Percentiles rank a stretch among this genome's conserved stretches.
Conservation (phyloP, 1,140 invertebrate genomes). For the Euglossa dilemma region DNA sequence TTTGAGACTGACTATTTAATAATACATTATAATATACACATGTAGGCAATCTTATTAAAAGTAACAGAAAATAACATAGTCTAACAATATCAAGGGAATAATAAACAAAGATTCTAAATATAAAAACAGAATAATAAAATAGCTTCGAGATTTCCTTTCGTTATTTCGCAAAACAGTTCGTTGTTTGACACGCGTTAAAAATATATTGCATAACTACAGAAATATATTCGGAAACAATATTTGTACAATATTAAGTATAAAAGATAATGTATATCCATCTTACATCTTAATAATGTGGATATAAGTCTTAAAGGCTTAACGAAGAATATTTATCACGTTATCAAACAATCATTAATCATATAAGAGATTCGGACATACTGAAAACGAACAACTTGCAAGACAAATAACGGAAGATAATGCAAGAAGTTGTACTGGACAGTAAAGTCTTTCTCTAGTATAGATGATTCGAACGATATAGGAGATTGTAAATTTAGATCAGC, state of each 20-base stretch:
- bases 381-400: neutral
- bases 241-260: constrained; percentile 20
- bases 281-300: neutral
- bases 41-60: constrained; percentile 14
- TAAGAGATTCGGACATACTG: neutral
- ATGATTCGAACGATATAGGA: no score
- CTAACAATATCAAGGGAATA: neutral
- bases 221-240: neutral
- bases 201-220: neutral
- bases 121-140: neutral
- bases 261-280: neutral
- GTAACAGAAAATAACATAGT: neutral
- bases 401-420: constrained; percentile 21
- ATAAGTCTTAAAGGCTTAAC: neutral
- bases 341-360: neutral
- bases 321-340: neutral
- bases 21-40: neutral
- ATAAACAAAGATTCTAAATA: neutral
- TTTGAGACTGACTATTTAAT: neutral
- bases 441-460: neutral
- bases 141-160: neutral
- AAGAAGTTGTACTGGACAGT: constrained; percentile 10
- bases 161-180: neutral
- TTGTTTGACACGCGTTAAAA: constrained; percentile 5
- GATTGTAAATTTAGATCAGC: no score